Evolutionary conservation across 2,888 invertebrate genomes (phyloP).

Genomic region (Sepioteuthis lessoniana): DNA sequence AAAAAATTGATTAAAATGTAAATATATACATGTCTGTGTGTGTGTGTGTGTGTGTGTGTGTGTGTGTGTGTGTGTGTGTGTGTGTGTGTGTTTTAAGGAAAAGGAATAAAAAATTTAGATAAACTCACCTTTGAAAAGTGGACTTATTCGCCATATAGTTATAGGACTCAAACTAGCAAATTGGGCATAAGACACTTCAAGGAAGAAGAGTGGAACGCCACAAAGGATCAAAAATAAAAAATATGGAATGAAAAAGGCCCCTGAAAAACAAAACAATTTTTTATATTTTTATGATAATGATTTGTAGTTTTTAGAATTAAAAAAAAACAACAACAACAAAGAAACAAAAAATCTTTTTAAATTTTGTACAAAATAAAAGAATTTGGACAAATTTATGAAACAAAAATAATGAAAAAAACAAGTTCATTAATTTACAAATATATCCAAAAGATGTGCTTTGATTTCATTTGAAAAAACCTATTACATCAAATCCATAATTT

Average conservation of each 20-base stretch:
- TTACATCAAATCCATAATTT: too few relatives aligned
- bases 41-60: too few relatives aligned
- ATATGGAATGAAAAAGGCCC: constrained; percentile 82
- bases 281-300: neutral
- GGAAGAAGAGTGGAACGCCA: constrained; percentile 80
- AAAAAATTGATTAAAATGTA: too few relatives aligned
- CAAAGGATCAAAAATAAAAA: constrained; percentile 79
- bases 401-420: too few relatives aligned
- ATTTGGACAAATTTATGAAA: too few relatives aligned
- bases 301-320: neutral
- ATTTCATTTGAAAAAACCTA: too few relatives aligned
- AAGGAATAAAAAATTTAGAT: neutral
- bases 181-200: constrained; percentile 80
- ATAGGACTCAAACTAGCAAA: constrained; percentile 79
- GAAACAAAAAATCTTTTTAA: neutral
- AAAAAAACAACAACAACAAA: neutral
- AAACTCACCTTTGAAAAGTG: constrained; percentile 78
- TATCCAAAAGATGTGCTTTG: too few relatives aligned
- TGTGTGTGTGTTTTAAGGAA: too few relatives aligned
- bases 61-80: too few relatives aligned
- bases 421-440: too few relatives aligned
- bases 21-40: too few relatives aligned
- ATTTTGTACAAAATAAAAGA: too few relatives aligned
- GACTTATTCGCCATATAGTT: constrained; percentile 79
- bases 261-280: constrained; percentile 70